A percentile compares a stretch with the other conserved stretches of the same genome.
These are phyloP conservation scores for Delia radicum DNA, from an alignment of 1,140 invertebrate genomes.

Conservation along the genomic window DNA sequence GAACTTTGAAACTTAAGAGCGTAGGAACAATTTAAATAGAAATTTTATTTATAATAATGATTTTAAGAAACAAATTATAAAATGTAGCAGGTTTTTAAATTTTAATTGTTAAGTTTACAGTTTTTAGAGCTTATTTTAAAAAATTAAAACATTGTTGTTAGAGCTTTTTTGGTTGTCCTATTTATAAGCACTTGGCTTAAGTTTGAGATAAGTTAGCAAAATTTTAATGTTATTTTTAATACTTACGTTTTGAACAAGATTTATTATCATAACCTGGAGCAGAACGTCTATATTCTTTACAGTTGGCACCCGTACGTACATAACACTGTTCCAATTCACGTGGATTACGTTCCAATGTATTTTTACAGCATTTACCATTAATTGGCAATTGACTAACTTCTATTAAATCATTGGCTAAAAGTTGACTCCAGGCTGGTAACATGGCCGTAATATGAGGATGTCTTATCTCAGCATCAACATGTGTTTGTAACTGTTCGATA, in stretches of 20 bases:
- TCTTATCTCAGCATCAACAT: conserved; percentile 49
- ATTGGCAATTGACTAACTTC: conserved; percentile 58
- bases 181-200: too few species aligned
- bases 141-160: too few species aligned
- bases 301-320: conserved; percentile 55
- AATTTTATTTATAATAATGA: too few species aligned
- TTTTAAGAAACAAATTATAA: too few species aligned
- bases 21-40: too few species aligned
- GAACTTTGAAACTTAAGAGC: too few species aligned
- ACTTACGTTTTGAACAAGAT: conserved; percentile 65
- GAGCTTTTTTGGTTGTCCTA: too few species aligned
- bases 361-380: conserved; percentile 62
- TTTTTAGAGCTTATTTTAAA: too few species aligned
- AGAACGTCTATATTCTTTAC: conserved; percentile 75
- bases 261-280: conserved; percentile 66
- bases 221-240: neutral
- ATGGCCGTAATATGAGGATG: conserved; percentile 77
- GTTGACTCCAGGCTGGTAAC: conserved; percentile 77
- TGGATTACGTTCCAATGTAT: conserved; percentile 39
- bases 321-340: conserved; percentile 52
- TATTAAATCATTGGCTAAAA: conserved; percentile 76
- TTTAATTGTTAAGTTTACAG: too few species aligned
- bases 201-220: neutral
- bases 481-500: conserved; percentile 43
- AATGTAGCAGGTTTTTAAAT: too few species aligned